Percentiles rank a stretch among this genome's conserved stretches.
Conservation (phyloP, 2,888 invertebrate species). For the Ellobium chinense region DNA sequence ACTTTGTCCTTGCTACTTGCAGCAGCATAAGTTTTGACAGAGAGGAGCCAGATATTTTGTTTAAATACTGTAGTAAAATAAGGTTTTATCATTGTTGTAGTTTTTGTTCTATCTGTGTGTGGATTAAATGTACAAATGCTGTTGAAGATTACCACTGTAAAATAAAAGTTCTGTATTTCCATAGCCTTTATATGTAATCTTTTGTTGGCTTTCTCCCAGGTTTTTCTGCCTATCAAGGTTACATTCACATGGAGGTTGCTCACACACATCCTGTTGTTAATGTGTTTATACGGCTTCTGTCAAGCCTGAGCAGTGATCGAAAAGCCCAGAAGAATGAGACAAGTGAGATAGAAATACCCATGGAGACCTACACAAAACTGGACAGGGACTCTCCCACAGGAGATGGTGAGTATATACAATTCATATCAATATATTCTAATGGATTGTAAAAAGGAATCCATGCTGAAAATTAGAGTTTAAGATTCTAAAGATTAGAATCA, state of each 20-base stretch:
- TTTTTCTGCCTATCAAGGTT: slow-evolving; percentile 72
- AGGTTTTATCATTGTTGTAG: too few species aligned
- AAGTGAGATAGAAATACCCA: slow-evolving; percentile 4
- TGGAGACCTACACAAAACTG: neutral
- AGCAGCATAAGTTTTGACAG: too few species aligned
- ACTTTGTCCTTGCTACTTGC: too few species aligned
- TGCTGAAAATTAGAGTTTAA: neutral
- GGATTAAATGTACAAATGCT: too few species aligned
- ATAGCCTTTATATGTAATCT: neutral
- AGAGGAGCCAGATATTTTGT: too few species aligned
- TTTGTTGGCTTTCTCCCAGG: slow-evolving; percentile 60
- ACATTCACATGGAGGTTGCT: slow-evolving; percentile 67
- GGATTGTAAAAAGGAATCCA: too few species aligned
- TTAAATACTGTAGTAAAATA: too few species aligned
- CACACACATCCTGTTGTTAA: slow-evolving; percentile 71
- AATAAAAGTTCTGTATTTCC: too few species aligned
- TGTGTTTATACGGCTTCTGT: slow-evolving; percentile 53
- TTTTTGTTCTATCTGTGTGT: too few species aligned
- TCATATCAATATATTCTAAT: too few species aligned
- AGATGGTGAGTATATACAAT: neutral
- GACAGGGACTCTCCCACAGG: neutral
- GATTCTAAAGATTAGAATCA: neutral
- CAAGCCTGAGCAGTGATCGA: neutral
- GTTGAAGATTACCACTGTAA: too few species aligned
- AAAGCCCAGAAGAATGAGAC: neutral